phyloP scores from a whole-genome alignment of 2,113 vertebrate genomes.

The Myotis davidii region DNA sequence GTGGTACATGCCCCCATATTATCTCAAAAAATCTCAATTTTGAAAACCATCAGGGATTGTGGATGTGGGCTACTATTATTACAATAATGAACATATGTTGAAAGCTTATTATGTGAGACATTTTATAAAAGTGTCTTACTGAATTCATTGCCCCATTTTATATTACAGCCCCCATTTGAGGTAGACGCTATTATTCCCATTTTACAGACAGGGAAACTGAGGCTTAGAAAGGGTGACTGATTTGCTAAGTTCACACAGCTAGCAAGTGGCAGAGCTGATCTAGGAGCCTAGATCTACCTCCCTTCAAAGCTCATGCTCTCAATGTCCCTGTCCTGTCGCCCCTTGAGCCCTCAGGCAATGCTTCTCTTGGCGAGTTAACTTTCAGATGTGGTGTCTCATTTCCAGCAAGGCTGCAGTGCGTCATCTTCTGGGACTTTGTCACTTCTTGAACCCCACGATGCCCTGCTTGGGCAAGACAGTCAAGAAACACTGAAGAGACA shows the following conservation, averaged over 20 bases:
- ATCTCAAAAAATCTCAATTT: neutral
- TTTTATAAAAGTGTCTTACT: neutral
- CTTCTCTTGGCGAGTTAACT: neutral
- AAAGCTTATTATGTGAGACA: neutral
- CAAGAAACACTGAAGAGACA: neutral
- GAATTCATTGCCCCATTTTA: neutral
- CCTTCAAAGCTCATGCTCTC: neutral
- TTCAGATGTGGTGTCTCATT: neutral
- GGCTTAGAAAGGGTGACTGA: neutral
- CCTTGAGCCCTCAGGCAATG: neutral
- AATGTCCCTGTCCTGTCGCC: neutral
- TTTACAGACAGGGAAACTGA: neutral
- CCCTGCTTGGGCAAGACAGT: neutral
- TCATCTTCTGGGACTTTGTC: neutral
- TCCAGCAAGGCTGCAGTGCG: neutral
- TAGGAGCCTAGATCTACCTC: neutral
- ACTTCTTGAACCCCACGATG: neutral
- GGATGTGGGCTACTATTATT: neutral
- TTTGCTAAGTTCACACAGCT: neutral
- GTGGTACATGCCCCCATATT: no score
- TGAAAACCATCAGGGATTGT: neutral
- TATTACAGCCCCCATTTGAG: neutral
- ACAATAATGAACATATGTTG: neutral
- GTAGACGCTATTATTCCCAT: neutral
- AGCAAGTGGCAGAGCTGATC: neutral